phyloP scores from a whole-genome alignment of 2,797 vertebrate genomes.

The Pangasius krempfi region DNA sequence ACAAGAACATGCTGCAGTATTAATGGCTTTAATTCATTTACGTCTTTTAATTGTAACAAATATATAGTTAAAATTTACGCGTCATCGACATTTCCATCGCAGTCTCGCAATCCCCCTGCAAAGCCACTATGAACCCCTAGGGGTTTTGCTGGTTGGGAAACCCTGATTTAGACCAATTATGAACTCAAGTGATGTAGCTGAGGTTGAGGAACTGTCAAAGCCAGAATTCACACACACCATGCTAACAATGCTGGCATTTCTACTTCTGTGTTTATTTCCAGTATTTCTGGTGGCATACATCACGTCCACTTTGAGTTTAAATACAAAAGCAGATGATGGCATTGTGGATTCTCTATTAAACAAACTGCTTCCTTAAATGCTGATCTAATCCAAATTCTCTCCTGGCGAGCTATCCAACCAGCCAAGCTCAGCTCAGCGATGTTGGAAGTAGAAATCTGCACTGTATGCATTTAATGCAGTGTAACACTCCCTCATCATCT shows the following conservation, averaged over 20 bases:
- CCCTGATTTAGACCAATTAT: neutral
- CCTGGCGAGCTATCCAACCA: too few relatives aligned
- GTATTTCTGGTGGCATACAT: too few relatives aligned
- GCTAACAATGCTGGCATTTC: neutral
- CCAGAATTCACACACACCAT: neutral
- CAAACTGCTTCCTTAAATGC: neutral
- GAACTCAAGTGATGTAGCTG: neutral
- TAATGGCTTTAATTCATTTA: too few relatives aligned
- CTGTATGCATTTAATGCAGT: conserved; percentile 4
- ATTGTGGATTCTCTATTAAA: neutral
- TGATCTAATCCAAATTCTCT: neutral
- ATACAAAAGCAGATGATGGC: too few relatives aligned
- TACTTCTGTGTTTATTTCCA: neutral
- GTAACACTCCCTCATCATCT: neutral
- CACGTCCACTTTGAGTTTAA: too few relatives aligned
- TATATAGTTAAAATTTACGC: too few relatives aligned
- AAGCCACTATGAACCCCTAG: neutral
- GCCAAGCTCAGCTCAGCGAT: neutral
- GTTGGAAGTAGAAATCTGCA: neutral
- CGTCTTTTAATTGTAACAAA: too few relatives aligned
- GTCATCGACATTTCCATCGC: too few relatives aligned
- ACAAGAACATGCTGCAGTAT: too few relatives aligned
- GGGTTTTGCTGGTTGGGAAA: neutral
- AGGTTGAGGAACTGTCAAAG: neutral
- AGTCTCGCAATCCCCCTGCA: neutral